phyloP scores from a whole-genome alignment of 37 sponge, comb jelly and placozoan species.

The Aplysina aerophoba region DNA sequence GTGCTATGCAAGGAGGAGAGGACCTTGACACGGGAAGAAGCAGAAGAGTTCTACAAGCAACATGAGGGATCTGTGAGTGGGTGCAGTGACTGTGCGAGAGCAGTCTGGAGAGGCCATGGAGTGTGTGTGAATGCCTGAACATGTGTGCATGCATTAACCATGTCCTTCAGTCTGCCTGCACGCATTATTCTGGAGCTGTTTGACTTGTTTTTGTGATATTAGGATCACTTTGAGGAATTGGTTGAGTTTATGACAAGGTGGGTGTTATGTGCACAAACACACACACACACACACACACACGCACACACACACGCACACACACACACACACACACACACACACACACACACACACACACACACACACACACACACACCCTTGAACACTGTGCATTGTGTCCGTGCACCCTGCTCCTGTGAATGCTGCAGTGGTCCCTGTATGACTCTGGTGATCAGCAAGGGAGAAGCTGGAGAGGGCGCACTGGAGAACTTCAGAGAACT shows the following conservation, averaged over 20 bases:
- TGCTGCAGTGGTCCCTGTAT: constrained; percentile 85
- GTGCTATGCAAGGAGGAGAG: constrained; percentile 78
- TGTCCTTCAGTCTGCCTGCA: neutral
- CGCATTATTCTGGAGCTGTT: neutral
- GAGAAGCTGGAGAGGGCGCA: constrained; percentile 81
- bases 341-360: neutral
- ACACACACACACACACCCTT: no score
- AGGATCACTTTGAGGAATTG: constrained; percentile 85
- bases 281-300: no score
- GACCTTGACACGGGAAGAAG: constrained; percentile 86
- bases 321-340: no score
- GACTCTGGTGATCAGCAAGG: constrained; percentile 82
- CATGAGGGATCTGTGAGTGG: constrained; percentile 78
- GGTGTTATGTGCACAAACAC: neutral
- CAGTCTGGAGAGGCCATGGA: no score
- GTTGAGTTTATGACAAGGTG: constrained; percentile 89
- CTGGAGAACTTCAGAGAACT: constrained; percentile 77
- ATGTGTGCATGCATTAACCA: constrained; percentile 12
- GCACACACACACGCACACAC: no score
- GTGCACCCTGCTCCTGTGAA: neutral
- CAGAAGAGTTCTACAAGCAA: constrained; percentile 87
- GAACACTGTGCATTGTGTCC: neutral
- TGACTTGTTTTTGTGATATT: no score
- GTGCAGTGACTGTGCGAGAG: neutral
- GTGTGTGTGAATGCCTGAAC: no score